A percentile compares a stretch with the other conserved stretches of the same genome.
Evolutionary conservation across 2,888 invertebrate genomes (phyloP).

Genomic region (Drosophila emarginata): DNA sequence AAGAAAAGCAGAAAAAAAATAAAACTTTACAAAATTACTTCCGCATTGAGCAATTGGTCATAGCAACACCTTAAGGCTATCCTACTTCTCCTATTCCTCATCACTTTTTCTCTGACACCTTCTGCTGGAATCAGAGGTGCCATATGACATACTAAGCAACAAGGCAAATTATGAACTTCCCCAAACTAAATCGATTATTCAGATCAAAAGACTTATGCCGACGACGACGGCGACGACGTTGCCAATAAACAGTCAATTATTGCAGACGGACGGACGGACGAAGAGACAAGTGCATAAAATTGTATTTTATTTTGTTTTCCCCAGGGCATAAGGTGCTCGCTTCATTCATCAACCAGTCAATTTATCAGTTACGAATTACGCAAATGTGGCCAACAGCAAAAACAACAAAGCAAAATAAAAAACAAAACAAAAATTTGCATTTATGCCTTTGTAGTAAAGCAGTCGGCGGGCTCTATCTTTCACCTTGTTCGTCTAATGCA

Average conservation of each 20-base stretch:
- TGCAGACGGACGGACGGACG: slow-evolving; percentile 23
- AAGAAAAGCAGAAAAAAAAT: slow-evolving; percentile 33
- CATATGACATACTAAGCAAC: slow-evolving; percentile 53
- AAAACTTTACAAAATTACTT: slow-evolving; percentile 61
- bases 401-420: slow-evolving; percentile 18
- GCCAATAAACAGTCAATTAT: slow-evolving; percentile 75
- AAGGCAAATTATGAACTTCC: slow-evolving; percentile 59
- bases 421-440: slow-evolving; percentile 53
- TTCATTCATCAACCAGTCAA: slow-evolving; percentile 39
- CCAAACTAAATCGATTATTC: slow-evolving; percentile 54
- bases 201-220: slow-evolving; percentile 70
- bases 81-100: slow-evolving; percentile 5
- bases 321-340: slow-evolving; percentile 53
- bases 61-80: slow-evolving; percentile 68
- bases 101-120: slow-evolving; percentile 6
- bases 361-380: slow-evolving; percentile 55
- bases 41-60: slow-evolving; percentile 71
- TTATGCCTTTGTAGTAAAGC: slow-evolving; percentile 33
- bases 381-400: slow-evolving; percentile 65
- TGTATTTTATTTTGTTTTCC: slow-evolving; percentile 16
- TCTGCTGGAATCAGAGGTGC: slow-evolving; percentile 34
- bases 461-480: slow-evolving; percentile 27
- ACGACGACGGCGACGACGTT: slow-evolving; percentile 55
- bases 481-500: slow-evolving; percentile 64
- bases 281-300: slow-evolving; percentile 65